A percentile compares a stretch with the other conserved stretches of the same genome.
Evolutionary conservation across 1,140 invertebrate genomes (phyloP).

Genomic region (Chrysopa pallens): DNA sequence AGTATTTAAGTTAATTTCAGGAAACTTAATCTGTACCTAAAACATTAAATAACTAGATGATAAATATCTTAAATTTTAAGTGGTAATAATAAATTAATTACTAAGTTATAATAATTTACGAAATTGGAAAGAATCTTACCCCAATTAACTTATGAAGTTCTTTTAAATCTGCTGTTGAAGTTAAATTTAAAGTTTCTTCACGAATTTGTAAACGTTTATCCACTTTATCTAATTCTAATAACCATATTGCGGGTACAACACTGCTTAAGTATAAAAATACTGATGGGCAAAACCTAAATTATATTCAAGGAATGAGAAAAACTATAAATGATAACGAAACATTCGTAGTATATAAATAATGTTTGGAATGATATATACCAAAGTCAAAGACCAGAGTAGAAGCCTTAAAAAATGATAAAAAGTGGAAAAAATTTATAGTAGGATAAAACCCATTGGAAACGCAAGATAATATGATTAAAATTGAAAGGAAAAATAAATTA

Average conservation of each 20-base stretch:
- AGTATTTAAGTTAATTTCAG: constrained; percentile 44
- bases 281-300: constrained; percentile 65
- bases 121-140: constrained; percentile 23
- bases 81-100: neutral
- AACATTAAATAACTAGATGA: constrained; percentile 2
- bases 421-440: no score
- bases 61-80: neutral
- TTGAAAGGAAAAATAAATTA: no score
- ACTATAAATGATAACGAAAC: no score
- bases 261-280: constrained; percentile 67
- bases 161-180: constrained; percentile 28
- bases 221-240: constrained; percentile 67
- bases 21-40: constrained; percentile 31
- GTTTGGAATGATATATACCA: no score
- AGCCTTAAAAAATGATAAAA: no score
- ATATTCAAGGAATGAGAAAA: no score
- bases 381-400: no score
- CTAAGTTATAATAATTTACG: neutral
- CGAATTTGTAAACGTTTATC: constrained; percentile 36
- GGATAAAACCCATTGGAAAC: no score
- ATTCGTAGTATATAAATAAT: no score
- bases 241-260: constrained; percentile 70
- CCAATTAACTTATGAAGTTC: constrained; percentile 35
- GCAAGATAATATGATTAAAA: no score
- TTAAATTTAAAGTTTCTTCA: constrained; percentile 31